Conservation (phyloP, 2,113 vertebrate genomes). For the Pogonocichla stellata region DNA sequence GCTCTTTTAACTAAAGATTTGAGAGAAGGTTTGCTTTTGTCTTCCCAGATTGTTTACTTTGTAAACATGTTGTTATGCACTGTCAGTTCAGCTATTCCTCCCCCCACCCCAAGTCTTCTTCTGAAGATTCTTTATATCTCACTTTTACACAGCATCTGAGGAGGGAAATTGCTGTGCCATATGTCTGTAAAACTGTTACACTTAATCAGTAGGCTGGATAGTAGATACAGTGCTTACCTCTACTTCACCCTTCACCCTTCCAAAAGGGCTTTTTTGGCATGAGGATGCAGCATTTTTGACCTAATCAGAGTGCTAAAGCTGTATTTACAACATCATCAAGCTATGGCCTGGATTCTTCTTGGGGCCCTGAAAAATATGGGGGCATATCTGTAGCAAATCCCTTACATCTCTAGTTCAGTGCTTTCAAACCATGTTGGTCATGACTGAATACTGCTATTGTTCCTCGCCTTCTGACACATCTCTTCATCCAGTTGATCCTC, state of each 20-base stretch:
- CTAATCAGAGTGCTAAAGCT: background rate
- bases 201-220: background rate
- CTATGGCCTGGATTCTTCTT: background rate
- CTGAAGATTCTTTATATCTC: conserved; percentile 5
- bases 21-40: conserved; percentile 9
- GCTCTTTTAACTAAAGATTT: conserved; percentile 1
- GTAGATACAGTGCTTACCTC: background rate
- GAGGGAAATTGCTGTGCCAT: background rate
- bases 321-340: background rate
- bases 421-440: background rate
- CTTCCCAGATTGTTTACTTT: conserved; percentile 17
- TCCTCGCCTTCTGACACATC: background rate
- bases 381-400: background rate
- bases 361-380: background rate
- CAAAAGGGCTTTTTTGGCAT: background rate
- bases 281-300: background rate
- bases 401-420: background rate
- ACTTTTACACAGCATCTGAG: background rate
- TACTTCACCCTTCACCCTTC: background rate
- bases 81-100: background rate
- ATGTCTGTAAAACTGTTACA: background rate
- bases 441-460: background rate
- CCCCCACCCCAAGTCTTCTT: background rate
- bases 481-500: background rate
- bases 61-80: background rate